Percentiles rank a stretch among this genome's conserved stretches.
Evolutionary conservation across 2,797 vertebrate genomes (phyloP).

Genomic region (Trachurus trachurus): DNA sequence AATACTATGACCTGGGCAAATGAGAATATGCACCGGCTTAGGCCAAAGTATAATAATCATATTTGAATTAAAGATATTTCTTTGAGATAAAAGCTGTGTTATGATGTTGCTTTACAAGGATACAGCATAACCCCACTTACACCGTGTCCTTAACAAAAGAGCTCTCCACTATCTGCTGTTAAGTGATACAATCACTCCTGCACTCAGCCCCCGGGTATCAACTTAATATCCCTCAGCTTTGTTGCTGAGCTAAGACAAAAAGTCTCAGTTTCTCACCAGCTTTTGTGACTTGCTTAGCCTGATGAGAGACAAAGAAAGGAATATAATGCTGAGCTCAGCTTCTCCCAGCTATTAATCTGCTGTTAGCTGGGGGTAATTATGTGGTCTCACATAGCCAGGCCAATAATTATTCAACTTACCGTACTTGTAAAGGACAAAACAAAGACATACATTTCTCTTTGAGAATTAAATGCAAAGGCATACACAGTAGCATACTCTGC

Average conservation of each 20-base stretch:
- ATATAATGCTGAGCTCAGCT: slow-evolving; percentile 51
- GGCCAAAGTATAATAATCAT: not conserved
- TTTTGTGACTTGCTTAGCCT: slow-evolving; percentile 17
- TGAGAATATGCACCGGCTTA: too few species aligned
- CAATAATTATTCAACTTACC: slow-evolving; percentile 25
- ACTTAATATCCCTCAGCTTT: slow-evolving; percentile 26
- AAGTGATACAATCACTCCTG: slow-evolving; percentile 25
- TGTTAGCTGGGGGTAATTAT: slow-evolving; percentile 43
- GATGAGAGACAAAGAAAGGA: slow-evolving; percentile 29
- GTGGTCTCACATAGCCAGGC: too few species aligned
- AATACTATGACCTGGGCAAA: too few species aligned
- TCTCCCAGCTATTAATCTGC: slow-evolving; percentile 23
- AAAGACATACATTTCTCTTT: slow-evolving; percentile 33
- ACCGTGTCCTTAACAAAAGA: slow-evolving; percentile 7
- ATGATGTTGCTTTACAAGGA: slow-evolving; percentile 18
- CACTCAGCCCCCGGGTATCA: slow-evolving; percentile 30
- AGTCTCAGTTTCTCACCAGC: not conserved
- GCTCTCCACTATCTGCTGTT: slow-evolving; percentile 7
- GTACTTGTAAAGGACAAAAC: slow-evolving; percentile 26
- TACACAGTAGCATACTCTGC: not conserved
- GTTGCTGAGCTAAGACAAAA: slow-evolving; percentile 54
- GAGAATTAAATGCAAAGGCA: slow-evolving; percentile 8
- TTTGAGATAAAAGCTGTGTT: slow-evolving; percentile 1
- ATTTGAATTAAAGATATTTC: not conserved
- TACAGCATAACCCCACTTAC: not conserved